Percentiles rank a stretch among this genome's conserved stretches.
Conservation (phyloP, 2,113 vertebrate genomes). For the Hippolais icterina region DNA sequence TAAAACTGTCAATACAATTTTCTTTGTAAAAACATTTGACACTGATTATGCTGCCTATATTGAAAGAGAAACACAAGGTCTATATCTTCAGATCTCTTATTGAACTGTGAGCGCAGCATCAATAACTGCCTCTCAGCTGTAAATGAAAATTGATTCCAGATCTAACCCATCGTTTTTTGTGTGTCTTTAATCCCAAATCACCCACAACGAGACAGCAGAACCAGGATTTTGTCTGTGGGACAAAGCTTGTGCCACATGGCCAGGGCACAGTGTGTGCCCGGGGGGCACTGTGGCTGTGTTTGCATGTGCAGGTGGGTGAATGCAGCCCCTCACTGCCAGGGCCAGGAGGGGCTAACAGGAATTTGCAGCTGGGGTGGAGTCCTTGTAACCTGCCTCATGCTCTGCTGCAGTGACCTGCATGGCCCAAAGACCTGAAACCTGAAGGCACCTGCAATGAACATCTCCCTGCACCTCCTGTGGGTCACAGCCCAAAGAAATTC, state of each 20-base stretch:
- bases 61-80: constrained; percentile 72
- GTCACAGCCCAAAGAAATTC: neutral
- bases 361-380: neutral
- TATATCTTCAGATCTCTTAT: constrained; percentile 77
- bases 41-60: constrained; percentile 74
- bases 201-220: constrained; percentile 27
- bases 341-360: neutral
- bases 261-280: neutral
- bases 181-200: constrained; percentile 65
- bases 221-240: constrained; percentile 8
- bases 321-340: fast-evolving
- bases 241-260: neutral
- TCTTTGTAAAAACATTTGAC: constrained; percentile 76
- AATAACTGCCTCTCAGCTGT: constrained; percentile 77
- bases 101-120: constrained; percentile 73
- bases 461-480: neutral
- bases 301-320: fast-evolving
- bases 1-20: constrained; percentile 74
- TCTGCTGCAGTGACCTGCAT: neutral
- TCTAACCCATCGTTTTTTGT: constrained; percentile 69
- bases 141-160: constrained; percentile 83
- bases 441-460: neutral
- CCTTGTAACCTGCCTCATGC: neutral
- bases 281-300: neutral
- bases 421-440: neutral